Evolutionary conservation across 2,113 vertebrate species (phyloP), one percentile per base, ranked within the genome.

Genomic region (Sinosuthora webbiana): DNA sequence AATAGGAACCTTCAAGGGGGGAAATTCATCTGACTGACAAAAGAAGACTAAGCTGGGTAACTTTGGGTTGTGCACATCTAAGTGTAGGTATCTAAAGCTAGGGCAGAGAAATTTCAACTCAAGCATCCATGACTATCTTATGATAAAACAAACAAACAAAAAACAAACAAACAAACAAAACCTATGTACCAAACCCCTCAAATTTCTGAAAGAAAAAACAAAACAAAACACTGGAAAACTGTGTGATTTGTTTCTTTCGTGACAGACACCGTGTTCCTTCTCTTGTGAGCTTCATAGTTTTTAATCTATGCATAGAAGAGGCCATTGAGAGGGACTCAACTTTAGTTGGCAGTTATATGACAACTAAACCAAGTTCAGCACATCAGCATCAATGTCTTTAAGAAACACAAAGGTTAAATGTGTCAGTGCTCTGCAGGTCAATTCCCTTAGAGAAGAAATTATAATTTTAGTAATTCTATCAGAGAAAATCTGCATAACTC

Each of bases 141-240:
- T 35, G 10, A 4, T 24, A 37, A 41, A 91, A 52, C 53, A 42
- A 73, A 23, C 13, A 37, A 59, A 42, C 9, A 41, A 33, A 39
- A n/a, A 35, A 10, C 4, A 18, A 16, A 0, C 6, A 2, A 15
- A 21, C 24, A 31, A 56, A 45, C 5, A 57, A 28, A 35, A 4
- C 3, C 6, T 18, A 2, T 35, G 10, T 44, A 39, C 2, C 25
- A 31, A 65, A 79, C 16, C 4, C 7, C 18, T 59, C 6, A 33
- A 30, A 30, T 4, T 76, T 13, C 8, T 39, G 3, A 62, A 67
- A 63, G 62, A 83, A 68, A 30, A 24, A 33, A 55, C 17, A 52
- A 28, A 28, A 52, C 49, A 25, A 55, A 55, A 19, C 9, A 52
- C 9, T 31, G 15, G 31, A 68, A 77, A 73, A 9, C 3, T 23